Evolutionary conservation across 2,797 vertebrate species (phyloP).

Genomic region (Crypturellus tataupa): DNA sequence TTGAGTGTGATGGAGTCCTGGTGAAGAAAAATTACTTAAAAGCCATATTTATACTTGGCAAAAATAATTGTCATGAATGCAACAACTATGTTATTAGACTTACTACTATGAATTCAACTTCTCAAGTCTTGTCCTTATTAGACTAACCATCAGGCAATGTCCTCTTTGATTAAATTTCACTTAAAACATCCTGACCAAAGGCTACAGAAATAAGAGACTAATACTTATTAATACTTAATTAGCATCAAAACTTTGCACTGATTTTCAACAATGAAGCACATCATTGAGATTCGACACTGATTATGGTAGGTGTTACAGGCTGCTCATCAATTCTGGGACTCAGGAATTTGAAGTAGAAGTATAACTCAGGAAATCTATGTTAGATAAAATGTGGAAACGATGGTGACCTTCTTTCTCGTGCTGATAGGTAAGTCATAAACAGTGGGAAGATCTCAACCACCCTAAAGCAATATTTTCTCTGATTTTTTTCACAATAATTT

Average conservation of each 20-base stretch:
- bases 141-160: neutral
- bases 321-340: neutral
- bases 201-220: neutral
- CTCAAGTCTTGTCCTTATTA: neutral
- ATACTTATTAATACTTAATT: neutral
- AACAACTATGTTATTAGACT: neutral
- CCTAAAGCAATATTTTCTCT: neutral
- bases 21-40: neutral
- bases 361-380: neutral
- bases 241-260: neutral
- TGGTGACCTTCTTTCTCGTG: neutral
- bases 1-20: neutral
- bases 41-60: neutral
- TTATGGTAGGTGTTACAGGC: neutral
- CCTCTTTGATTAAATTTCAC: neutral
- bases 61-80: neutral
- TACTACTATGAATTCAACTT: neutral
- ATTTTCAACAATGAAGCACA: neutral
- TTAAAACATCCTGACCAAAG: neutral
- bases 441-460: neutral
- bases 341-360: neutral
- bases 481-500: neutral
- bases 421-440: neutral
- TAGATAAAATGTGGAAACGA: neutral
- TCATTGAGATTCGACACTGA: accelerated